phyloP scores from a whole-genome alignment of 2,797 vertebrate genomes.

The Sebastolobus alascanus region DNA sequence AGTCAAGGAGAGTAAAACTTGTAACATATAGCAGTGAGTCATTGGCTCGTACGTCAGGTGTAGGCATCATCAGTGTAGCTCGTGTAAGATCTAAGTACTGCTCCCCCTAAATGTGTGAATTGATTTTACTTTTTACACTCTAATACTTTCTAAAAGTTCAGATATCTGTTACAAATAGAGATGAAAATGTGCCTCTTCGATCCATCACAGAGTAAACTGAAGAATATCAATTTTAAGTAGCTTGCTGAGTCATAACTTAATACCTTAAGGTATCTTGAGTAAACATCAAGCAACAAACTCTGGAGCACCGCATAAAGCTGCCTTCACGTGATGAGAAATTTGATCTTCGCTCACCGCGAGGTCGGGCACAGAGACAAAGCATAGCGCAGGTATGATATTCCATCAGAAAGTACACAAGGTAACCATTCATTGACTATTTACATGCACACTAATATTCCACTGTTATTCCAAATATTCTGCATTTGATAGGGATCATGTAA shows the following conservation, averaged over 20 bases:
- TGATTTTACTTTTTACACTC: neutral
- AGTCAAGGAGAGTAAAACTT: neutral
- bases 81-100: neutral
- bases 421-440: neutral
- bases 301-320: neutral
- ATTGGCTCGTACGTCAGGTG: neutral
- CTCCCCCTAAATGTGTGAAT: neutral
- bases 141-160: neutral
- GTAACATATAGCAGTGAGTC: neutral
- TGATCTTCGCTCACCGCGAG: neutral
- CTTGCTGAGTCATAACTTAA: neutral
- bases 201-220: neutral
- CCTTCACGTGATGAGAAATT: neutral
- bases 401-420: neutral
- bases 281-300: neutral
- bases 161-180: neutral
- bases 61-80: neutral
- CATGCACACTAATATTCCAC: too few relatives aligned
- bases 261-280: neutral
- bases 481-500: too few relatives aligned
- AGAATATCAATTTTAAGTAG: neutral
- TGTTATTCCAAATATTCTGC: too few relatives aligned
- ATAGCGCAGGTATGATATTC: too few relatives aligned
- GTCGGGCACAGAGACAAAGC: too few relatives aligned
- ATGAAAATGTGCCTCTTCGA: neutral